Evolutionary conservation across 2,797 vertebrate species (phyloP).

Genomic region (Cyprinodon diabolis): DNA sequence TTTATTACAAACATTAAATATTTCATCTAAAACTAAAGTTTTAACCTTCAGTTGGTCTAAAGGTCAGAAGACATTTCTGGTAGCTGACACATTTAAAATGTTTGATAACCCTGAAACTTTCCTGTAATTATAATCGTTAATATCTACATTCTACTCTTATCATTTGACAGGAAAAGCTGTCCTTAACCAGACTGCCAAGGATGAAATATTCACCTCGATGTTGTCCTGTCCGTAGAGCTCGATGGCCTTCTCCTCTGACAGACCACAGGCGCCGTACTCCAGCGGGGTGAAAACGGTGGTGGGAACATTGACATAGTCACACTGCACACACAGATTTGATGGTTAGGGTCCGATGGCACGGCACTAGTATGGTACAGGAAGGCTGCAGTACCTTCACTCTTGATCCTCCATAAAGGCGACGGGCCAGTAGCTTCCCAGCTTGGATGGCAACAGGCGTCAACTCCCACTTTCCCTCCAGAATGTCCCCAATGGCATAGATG

Average conservation of each 20-base stretch:
- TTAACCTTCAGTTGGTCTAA: neutral
- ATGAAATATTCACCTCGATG: conserved; percentile 82
- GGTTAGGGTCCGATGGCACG: neutral
- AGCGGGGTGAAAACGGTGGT: conserved; percentile 97
- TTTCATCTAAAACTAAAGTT: neutral
- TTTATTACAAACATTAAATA: neutral
- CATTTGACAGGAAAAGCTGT: neutral
- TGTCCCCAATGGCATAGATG: conserved; percentile 92
- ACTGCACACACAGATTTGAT: conserved; percentile 75
- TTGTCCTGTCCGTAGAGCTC: conserved; percentile 85
- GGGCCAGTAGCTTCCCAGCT: conserved; percentile 91
- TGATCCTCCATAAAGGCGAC: conserved; percentile 84
- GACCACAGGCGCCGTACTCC: conserved; percentile 94
- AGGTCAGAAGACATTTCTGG: too few relatives aligned
- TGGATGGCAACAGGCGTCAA: conserved; percentile 96
- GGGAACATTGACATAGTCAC: conserved; percentile 93
- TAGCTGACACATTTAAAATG: too few relatives aligned
- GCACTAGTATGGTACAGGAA: accelerated
- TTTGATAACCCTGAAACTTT: neutral
- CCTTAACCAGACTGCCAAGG: neutral
- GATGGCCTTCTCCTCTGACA: conserved; percentile 88
- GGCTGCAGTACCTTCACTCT: conserved; percentile 81
- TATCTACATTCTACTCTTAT: neutral
- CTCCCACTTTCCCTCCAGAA: conserved; percentile 92
- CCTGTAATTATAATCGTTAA: neutral